Evolutionary conservation across 2,888 invertebrate species (phyloP).

Genomic region (Sialis fuliginosa): DNA sequence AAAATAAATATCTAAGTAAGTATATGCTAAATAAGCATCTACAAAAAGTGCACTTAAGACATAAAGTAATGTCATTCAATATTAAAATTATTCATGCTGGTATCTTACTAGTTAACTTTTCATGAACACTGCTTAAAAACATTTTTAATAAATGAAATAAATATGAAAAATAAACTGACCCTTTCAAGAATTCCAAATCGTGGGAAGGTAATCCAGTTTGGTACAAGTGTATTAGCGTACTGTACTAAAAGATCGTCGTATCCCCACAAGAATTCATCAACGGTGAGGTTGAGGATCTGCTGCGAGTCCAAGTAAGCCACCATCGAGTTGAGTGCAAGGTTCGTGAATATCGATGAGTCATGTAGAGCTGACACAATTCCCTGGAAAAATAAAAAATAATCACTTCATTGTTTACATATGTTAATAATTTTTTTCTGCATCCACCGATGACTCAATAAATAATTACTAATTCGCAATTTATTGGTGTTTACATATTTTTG

Average conservation of each 20-base stretch:
- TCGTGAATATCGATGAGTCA: conserved; percentile 33
- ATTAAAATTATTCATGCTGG: too few relatives aligned
- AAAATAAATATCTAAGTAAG: too few relatives aligned
- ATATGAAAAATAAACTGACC: conserved; percentile 29
- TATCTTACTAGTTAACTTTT: too few relatives aligned
- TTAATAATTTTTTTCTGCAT: neutral
- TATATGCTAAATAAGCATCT: too few relatives aligned
- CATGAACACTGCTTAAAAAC: too few relatives aligned
- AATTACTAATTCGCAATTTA: neutral
- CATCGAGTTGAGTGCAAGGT: conserved; percentile 39
- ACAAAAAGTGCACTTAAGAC: too few relatives aligned
- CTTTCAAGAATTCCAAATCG: conserved; percentile 67
- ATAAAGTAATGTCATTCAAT: too few relatives aligned
- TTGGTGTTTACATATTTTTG: neutral
- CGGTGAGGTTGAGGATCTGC: conserved; percentile 42
- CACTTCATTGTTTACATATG: too few relatives aligned
- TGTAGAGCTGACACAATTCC: conserved; percentile 35
- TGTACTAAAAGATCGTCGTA: conserved; percentile 58
- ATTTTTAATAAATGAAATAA: too few relatives aligned
- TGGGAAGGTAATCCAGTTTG: conserved; percentile 62
- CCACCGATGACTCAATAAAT: neutral
- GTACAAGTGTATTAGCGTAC: conserved; percentile 49
- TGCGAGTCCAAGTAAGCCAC: conserved; percentile 34
- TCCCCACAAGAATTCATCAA: conserved; percentile 64
- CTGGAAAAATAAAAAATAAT: conserved; percentile 21